Base-by-base conservation (phyloP, 2,888 invertebrate genomes). In the Poecilobothrus nobilitatus region DNA sequence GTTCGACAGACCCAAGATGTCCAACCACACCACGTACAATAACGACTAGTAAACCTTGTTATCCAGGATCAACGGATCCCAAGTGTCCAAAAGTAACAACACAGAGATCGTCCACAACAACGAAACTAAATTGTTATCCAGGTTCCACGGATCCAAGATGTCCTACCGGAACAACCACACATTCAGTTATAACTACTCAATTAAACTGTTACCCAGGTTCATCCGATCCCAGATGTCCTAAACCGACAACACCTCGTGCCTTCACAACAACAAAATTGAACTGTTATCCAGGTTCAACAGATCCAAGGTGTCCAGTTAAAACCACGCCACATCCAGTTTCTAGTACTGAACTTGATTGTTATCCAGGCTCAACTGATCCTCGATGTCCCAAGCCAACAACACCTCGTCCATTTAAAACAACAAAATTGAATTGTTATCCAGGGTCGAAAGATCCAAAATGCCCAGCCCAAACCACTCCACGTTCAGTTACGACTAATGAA, bases 1-100 rank as follows among this genome's bases (percentile, higher is more conserved):
- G 83, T 0, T 77, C 79, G 0, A 74, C 22, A 0, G 82, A 84
- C 71, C 80, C 82, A 9, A 71, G 66, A 1, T 75, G 74, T 33
- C 76, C 66, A 66, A 41, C 69, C 20, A n/a, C 73, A 82, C 83
- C 37, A 81, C 82, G 72, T 70, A 70, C 8, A 72, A 70, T 0
- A 37, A 9, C 53, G 1, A 72, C 68, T 3, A 53, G 15, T 6
- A 15, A 62, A 37, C 41, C 27, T 64, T 44, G 63, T 41, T 61
- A 66, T 12, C 67, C 70, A 12, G 66, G 68, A 1, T 73, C 74
- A 8, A 66, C 69, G 0, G 79, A 79, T 72, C 76, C 77, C 3
- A 73, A 76, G 67, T 79, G 80, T 78, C 71, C 74, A 71, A 67
- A 76, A 6, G 73, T 75, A 0, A 75, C 74, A 53, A 73, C 78